These are phyloP conservation scores for Rhombomys opimus DNA, from an alignment of 2,113 vertebrate genomes.

Conservation along the genomic window DNA sequence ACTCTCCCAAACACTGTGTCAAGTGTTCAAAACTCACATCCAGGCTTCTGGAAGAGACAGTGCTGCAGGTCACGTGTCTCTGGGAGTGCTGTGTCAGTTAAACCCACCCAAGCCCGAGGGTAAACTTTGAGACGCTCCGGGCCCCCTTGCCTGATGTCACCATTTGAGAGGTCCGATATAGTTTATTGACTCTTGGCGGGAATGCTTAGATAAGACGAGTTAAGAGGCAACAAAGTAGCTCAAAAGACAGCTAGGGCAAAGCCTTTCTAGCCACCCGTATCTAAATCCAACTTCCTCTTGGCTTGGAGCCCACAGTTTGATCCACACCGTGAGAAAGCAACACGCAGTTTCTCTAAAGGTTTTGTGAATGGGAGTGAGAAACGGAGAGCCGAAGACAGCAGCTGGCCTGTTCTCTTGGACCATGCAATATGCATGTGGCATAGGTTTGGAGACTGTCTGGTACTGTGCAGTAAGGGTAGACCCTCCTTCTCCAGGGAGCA, in stretches of 20 bases:
- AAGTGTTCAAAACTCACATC: constrained; percentile 5
- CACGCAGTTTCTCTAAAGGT: constrained; percentile 53
- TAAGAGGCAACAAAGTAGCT: neutral
- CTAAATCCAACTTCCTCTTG: constrained; percentile 11
- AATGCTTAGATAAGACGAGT: neutral
- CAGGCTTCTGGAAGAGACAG: neutral
- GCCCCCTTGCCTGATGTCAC: neutral
- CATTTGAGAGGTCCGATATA: neutral
- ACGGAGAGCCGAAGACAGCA: constrained; percentile 77
- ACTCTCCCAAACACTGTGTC: neutral
- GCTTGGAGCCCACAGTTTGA: neutral
- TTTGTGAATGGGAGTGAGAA: constrained; percentile 78
- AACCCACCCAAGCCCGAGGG: neutral
- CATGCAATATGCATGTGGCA: constrained; percentile 50
- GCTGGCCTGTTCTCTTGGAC: constrained; percentile 73
- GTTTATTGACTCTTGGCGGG: neutral
- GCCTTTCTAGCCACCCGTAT: neutral
- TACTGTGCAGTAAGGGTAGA: constrained; percentile 2
- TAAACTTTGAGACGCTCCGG: neutral
- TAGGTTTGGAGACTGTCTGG: constrained; percentile 64
- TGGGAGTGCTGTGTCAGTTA: neutral
- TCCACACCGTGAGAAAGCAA: neutral
- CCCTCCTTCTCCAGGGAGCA: neutral
- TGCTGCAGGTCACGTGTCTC: neutral
- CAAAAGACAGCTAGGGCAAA: neutral